phyloP scores from a whole-genome alignment of 2,888 invertebrate genomes.

The Apodemia hepburni region DNA sequence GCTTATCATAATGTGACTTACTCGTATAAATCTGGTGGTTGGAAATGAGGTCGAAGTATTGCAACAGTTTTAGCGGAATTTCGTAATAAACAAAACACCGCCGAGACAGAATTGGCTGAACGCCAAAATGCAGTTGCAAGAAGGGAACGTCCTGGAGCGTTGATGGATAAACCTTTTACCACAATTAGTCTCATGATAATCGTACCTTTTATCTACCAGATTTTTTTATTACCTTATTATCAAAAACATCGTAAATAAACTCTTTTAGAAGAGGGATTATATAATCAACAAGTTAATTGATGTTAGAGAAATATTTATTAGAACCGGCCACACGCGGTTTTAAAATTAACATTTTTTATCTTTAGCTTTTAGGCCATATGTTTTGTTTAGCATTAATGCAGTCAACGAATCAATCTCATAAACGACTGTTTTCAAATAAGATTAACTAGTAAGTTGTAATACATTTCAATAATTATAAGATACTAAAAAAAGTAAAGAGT shows the following conservation, averaged over 20 bases:
- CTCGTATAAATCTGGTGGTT: conserved; percentile 37
- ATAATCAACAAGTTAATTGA: background rate
- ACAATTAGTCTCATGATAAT: conserved; percentile 17
- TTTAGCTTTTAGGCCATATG: background rate
- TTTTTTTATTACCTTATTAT: background rate
- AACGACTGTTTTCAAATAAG: background rate
- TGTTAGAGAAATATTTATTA: background rate
- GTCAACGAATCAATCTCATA: background rate
- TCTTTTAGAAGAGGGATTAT: background rate
- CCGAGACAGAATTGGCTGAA: conserved; percentile 47
- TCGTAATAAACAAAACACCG: conserved; percentile 71
- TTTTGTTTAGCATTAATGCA: background rate
- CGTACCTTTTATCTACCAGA: background rate
- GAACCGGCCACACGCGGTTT: background rate
- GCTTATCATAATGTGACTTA: conserved; percentile 33
- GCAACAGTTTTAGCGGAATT: conserved; percentile 75
- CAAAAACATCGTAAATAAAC: background rate
- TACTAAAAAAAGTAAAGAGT: too few relatives aligned
- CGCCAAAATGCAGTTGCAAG: conserved; percentile 55
- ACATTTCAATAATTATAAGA: background rate
- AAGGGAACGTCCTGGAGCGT: conserved; percentile 35
- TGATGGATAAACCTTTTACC: conserved; percentile 40
- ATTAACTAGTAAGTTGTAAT: background rate
- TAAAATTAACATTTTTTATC: background rate
- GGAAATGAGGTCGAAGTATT: conserved; percentile 64